These are phyloP conservation scores for Heliocidaris erythrogramma DNA, from an alignment of 35 echinoderm and acorn worm species.

Conservation along the genomic window DNA sequence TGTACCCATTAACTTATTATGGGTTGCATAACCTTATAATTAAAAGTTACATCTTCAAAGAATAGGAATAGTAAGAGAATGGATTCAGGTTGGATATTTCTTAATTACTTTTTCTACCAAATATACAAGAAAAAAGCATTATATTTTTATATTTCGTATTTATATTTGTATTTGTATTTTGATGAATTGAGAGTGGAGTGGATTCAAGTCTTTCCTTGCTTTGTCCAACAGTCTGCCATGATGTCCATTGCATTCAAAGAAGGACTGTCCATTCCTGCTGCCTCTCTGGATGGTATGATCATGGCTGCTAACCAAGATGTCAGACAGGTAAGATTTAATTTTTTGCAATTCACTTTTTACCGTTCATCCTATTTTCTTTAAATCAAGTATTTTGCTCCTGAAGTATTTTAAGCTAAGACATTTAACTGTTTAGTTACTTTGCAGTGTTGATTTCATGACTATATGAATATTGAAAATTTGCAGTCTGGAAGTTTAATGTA, in stretches of 20 bases:
- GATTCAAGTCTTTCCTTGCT: not conserved
- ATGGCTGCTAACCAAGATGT: slow-evolving; percentile 96
- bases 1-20: no score
- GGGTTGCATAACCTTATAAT: no score
- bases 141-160: no score
- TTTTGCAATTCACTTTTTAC: not conserved
- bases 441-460: no score
- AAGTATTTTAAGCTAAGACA: not conserved
- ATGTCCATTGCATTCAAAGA: slow-evolving; percentile 92
- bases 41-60: no score
- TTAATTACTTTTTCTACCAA: no score
- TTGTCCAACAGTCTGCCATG: slow-evolving; percentile 73
- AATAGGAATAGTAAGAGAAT: no score
- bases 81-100: no score
- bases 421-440: not conserved
- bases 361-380: not conserved
- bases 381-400: not conserved
- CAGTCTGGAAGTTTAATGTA: no score
- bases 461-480: no score
- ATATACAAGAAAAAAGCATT: no score
- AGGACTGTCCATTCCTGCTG: slow-evolving; percentile 75
- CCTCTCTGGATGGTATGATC: slow-evolving; percentile 83
- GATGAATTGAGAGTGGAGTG: not conserved
- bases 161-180: no score
- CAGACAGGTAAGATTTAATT: slow-evolving; percentile 72